Conservation (phyloP, 2,113 vertebrate species). For the Oryzias melastigma region DNA sequence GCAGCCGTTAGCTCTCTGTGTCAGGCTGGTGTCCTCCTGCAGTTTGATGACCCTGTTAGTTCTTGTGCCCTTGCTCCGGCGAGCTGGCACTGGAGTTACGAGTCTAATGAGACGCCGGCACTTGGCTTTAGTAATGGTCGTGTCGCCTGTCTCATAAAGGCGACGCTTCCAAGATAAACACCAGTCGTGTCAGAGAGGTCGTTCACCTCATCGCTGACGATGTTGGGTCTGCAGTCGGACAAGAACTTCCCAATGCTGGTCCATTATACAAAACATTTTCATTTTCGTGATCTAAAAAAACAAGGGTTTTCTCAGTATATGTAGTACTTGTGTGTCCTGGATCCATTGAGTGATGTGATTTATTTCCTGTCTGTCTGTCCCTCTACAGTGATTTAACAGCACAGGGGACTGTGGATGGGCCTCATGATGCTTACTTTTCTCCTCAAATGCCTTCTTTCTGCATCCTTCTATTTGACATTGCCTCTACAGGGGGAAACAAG, state of each 20-base stretch:
- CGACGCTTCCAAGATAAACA: slow-evolving; percentile 55
- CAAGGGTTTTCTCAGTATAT: slow-evolving; percentile 18
- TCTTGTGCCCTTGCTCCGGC: slow-evolving; percentile 28
- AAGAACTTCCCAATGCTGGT: slow-evolving; percentile 18
- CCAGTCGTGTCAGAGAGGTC: slow-evolving; percentile 41
- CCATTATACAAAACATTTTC: slow-evolving; percentile 15
- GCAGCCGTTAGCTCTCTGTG: background rate
- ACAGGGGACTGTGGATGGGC: slow-evolving; percentile 41
- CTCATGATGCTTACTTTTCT: slow-evolving; percentile 41
- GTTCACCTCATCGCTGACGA: slow-evolving; percentile 33
- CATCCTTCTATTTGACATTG: slow-evolving; percentile 20
- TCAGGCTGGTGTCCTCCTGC: slow-evolving; percentile 32
- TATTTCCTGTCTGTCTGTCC: slow-evolving; percentile 63
- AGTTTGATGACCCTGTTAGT: slow-evolving; percentile 48
- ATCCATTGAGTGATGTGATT: slow-evolving; percentile 65
- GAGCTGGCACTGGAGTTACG: slow-evolving; percentile 24
- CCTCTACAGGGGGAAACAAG: slow-evolving; percentile 13
- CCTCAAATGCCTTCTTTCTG: slow-evolving; percentile 22
- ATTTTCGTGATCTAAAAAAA: slow-evolving; percentile 46
- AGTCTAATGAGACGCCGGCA: slow-evolving; percentile 51
- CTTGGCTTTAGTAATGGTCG: slow-evolving; percentile 52
- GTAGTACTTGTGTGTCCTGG: slow-evolving; percentile 54
- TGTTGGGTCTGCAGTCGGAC: slow-evolving; percentile 8
- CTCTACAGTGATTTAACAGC: slow-evolving; percentile 48
- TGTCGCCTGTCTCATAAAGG: slow-evolving; percentile 47